Base-by-base conservation (phyloP, 1,140 invertebrate species). In the Pachypsylla venusta region DNA sequence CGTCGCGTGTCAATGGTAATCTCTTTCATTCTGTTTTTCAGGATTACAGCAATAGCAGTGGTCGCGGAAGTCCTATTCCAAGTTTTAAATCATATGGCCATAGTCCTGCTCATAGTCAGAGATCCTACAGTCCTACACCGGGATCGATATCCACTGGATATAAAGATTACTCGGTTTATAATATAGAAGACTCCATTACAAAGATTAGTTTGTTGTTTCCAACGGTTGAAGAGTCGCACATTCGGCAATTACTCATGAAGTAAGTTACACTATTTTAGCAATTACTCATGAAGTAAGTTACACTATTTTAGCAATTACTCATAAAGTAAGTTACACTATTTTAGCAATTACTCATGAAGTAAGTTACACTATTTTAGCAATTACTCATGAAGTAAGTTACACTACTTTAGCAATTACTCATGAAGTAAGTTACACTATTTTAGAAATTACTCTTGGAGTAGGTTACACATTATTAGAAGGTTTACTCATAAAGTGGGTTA, bases 131-230 rank as follows among this genome's bases (percentile, higher is more conserved):
- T 59, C 70, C 72, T 3, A 55, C 71, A 14, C 70, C 68, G 69
- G 72, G 70, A 63, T 62, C 69, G 70, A 73, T 74, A 68, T 57
- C 69, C 53, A 3, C 42, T 4, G 16, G 16, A 22, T 48, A 48
- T 19, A 5, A 22, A 22, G 42, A 48, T 22, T 48, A 55, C 25
- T 55, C 54, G 14, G 20, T 25, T 19, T 57, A 54, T 26, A 59
- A 56, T 24, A 77, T 77, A 2, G 84, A 87, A 64, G 76, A 81
- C 2, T 75, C 86, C 59, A 83, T 90, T 16, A 76, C 80, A 26
- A 91, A 89, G 72, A 87, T 92, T 63, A 82, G 85, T 69, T 81
- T 86, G n/a, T 87, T 91, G 81, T 93, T 93, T 70, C 89, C 89
- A 13, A 92, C 89, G 7, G 89, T 90, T 30, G 81, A 84, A 54